phyloP scores from a whole-genome alignment of 2,113 vertebrate genomes.

The Ranitomeya variabilis region DNA sequence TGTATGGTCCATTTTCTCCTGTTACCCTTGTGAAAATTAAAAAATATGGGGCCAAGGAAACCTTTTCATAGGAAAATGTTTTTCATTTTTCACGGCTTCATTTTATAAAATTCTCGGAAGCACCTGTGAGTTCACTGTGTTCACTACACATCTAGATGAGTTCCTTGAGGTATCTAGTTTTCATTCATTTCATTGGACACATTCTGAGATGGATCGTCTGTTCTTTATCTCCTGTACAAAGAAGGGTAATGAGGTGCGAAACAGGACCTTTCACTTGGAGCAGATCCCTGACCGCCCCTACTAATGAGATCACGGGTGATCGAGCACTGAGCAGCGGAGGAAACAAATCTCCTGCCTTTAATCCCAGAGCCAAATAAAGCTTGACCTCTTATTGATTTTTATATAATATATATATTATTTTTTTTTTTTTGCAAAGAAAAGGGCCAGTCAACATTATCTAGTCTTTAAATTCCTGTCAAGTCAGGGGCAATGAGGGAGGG shows the following conservation, averaged over 20 bases:
- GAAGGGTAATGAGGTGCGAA: background rate
- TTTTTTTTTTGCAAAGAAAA: slow-evolving; percentile 55
- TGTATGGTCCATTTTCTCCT: too few species aligned
- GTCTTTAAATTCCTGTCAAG: slow-evolving; percentile 65
- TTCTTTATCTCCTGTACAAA: too few species aligned
- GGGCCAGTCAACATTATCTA: slow-evolving; percentile 60
- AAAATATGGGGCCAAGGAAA: too few species aligned
- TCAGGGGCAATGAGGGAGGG: slow-evolving; percentile 65
- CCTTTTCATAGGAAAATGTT: too few species aligned
- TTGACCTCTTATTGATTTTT: slow-evolving; percentile 61
- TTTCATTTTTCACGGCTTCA: too few species aligned
- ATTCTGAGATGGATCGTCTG: too few species aligned
- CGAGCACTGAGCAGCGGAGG: slow-evolving; percentile 58
- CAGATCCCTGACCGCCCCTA: slow-evolving; percentile 58
- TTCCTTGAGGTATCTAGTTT: too few species aligned
- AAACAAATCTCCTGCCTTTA: slow-evolving; percentile 60
- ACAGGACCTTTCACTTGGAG: background rate
- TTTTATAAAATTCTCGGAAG: too few species aligned
- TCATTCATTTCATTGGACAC: too few species aligned
- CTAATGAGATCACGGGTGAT: slow-evolving; percentile 38
- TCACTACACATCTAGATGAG: too few species aligned
- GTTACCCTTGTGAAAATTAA: too few species aligned
- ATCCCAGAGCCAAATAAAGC: slow-evolving; percentile 63
- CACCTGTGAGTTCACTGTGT: too few species aligned
- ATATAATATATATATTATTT: background rate